Evolutionary conservation across 2,113 vertebrate genomes (phyloP).

Genomic region (Lasiurus borealis): DNA sequence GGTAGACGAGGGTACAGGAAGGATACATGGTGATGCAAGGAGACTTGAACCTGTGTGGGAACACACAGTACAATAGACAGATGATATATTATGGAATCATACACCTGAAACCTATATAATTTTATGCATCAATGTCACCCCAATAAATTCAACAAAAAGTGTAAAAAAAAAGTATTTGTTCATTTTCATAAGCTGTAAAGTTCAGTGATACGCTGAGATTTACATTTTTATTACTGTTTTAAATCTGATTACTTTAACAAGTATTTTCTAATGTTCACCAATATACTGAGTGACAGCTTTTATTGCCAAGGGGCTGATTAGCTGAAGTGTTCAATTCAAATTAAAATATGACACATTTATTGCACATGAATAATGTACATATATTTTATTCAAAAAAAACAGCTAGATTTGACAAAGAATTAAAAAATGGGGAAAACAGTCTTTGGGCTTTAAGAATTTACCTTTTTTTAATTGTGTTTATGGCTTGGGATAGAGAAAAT

Average conservation of each 20-base stretch:
- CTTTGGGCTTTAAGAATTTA: constrained; percentile 20
- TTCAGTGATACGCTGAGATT: not conserved
- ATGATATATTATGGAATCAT: not conserved
- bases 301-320: constrained; percentile 70
- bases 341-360: constrained; percentile 69
- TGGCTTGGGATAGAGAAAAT: not conserved
- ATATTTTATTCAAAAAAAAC: constrained; percentile 56
- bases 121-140: not conserved
- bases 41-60: not conserved
- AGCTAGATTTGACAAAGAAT: constrained; percentile 35
- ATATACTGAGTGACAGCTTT: constrained; percentile 50
- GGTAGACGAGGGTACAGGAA: not conserved
- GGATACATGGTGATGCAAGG: not conserved
- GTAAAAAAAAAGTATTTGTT: not conserved
- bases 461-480: not conserved
- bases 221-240: constrained; percentile 57
- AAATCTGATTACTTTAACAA: constrained; percentile 70
- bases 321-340: constrained; percentile 58
- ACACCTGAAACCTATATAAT: not conserved
- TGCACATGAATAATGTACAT: constrained; percentile 55
- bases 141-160: not conserved
- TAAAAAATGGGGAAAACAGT: not conserved
- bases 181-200: constrained; percentile 49
- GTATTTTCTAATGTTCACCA: constrained; percentile 31
- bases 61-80: not conserved